Percentiles rank a stretch among this genome's conserved stretches.
Conservation (phyloP, 2,888 invertebrate genomes). For the Drosophila peninsularis region DNA sequence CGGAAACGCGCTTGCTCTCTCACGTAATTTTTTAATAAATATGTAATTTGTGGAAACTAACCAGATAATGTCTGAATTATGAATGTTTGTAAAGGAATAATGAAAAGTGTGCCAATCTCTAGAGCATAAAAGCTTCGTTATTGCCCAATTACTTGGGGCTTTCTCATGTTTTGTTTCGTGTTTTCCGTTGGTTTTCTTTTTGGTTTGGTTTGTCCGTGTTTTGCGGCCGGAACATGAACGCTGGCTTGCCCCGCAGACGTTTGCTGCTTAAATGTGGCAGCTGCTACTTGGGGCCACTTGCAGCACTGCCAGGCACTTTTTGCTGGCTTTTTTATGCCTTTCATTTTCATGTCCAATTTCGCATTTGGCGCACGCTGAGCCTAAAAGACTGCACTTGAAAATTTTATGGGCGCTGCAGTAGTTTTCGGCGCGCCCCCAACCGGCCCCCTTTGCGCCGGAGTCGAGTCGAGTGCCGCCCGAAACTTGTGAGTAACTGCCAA, state of each 20-base stretch:
- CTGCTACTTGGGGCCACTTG: conserved; percentile 72
- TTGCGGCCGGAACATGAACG: conserved; percentile 31
- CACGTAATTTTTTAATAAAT: conserved; percentile 12
- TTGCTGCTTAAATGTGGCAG: conserved; percentile 64
- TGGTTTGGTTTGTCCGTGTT: conserved; percentile 26
- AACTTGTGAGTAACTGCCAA: conserved; percentile 28
- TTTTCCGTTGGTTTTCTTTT: conserved; percentile 11
- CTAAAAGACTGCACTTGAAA: conserved; percentile 80
- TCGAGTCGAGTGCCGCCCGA: background rate
- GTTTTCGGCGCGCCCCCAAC: conserved; percentile 20
- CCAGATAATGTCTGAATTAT: conserved; percentile 25
- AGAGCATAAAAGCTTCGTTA: conserved; percentile 61
- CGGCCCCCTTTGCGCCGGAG: background rate
- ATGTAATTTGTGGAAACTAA: conserved; percentile 8
- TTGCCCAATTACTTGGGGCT: conserved; percentile 47
- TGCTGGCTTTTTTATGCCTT: conserved; percentile 44
- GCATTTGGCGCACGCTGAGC: conserved; percentile 63
- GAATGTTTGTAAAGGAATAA: conserved; percentile 28
- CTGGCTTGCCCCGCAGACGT: conserved; percentile 8
- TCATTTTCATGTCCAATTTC: conserved; percentile 79
- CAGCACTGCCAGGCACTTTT: conserved; percentile 40
- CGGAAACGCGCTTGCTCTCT: background rate
- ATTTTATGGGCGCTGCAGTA: conserved; percentile 71
- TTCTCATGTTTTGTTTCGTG: conserved; percentile 31
- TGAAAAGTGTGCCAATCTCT: conserved; percentile 32